Evolutionary conservation across 2,113 vertebrate genomes (phyloP).

Genomic region (Oncorhynchus kisutch): DNA sequence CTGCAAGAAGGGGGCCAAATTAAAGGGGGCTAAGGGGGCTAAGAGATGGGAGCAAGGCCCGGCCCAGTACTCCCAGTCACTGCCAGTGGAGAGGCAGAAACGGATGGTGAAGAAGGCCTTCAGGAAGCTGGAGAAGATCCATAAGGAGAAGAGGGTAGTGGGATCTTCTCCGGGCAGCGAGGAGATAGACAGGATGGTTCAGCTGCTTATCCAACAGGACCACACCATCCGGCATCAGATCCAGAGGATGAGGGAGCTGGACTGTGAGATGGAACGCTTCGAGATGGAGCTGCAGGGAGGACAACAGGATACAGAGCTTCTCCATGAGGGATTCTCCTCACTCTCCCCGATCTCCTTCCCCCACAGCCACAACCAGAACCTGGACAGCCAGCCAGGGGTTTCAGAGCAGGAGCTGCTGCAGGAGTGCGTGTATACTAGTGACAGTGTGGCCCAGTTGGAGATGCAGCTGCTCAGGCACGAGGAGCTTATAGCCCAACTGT

Average conservation of each 20-base stretch:
- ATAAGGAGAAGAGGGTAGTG: slow-evolving; percentile 69
- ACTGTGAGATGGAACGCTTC: slow-evolving; percentile 82
- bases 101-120: slow-evolving; percentile 93
- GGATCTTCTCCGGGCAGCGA: slow-evolving; percentile 64
- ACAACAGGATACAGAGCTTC: slow-evolving; percentile 54
- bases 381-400: slow-evolving; percentile 25
- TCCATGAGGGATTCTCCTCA: not conserved
- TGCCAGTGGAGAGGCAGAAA: slow-evolving; percentile 87
- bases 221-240: slow-evolving; percentile 91
- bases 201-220: slow-evolving; percentile 91
- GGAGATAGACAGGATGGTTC: slow-evolving; percentile 84
- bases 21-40: slow-evolving; percentile 69
- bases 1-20: slow-evolving; percentile 76
- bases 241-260: slow-evolving; percentile 83
- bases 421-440: slow-evolving; percentile 71
- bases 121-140: slow-evolving; percentile 89
- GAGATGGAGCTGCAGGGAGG: slow-evolving; percentile 73
- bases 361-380: slow-evolving; percentile 31
- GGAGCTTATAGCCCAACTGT: slow-evolving; percentile 82
- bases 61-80: slow-evolving; percentile 78
- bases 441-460: slow-evolving; percentile 80
- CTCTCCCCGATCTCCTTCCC: slow-evolving; percentile 26
- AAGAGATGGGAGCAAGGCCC: slow-evolving; percentile 80
- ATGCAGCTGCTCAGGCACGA: slow-evolving; percentile 78
- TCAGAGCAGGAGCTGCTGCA: slow-evolving; percentile 62